These are phyloP conservation scores for Tamias sibiricus DNA, from an alignment of 2,113 vertebrate species.

Conservation along the genomic window DNA sequence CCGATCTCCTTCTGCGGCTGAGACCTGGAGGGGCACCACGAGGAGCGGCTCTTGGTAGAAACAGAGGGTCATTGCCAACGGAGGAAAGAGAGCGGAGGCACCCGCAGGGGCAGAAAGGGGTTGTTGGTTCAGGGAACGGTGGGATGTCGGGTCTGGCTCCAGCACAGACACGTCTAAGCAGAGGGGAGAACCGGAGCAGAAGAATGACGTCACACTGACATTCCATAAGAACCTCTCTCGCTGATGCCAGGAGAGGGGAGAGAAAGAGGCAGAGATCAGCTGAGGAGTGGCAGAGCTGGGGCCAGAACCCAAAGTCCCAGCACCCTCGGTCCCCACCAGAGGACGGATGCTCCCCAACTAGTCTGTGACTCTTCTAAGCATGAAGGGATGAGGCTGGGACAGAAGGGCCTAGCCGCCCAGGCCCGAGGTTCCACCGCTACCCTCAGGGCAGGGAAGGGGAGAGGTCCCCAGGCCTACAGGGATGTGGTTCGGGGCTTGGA, in stretches of 20 bases:
- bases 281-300: not conserved
- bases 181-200: not conserved
- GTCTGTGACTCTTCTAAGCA: not conserved
- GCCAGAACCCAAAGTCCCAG: not conserved
- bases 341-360: not conserved
- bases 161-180: not conserved
- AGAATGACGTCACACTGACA: not conserved
- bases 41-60: not conserved
- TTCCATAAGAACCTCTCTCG: not conserved
- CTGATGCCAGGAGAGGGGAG: not conserved
- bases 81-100: not conserved
- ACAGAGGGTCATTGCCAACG: not conserved
- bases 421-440: not conserved
- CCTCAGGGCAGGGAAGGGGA: not conserved
- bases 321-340: not conserved
- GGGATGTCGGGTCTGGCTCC: not conserved
- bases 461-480: not conserved
- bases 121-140: not conserved
- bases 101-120: not conserved
- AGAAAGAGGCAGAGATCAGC: not conserved
- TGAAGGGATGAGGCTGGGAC: not conserved
- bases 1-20: constrained; percentile 82
- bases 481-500: not conserved
- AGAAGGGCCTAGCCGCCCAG: not conserved
- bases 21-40: constrained; percentile 78